Evolutionary conservation across 1,140 invertebrate species (phyloP), one percentile per base, ranked within the genome.

Genomic region (Cydia splendana): DNA sequence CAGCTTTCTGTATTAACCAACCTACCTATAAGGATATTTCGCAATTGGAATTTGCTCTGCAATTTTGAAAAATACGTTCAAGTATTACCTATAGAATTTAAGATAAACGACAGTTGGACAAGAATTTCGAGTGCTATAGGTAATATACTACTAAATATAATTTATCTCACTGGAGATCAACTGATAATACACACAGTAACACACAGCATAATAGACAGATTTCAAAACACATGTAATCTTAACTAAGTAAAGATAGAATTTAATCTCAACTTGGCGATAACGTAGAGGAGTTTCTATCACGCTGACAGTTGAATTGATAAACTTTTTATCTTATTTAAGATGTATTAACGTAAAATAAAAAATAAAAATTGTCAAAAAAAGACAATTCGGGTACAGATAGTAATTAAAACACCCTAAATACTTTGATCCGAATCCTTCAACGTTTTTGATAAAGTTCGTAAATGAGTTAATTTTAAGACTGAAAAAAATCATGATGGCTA

Each of bases 111-210:
- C 53, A 57, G 5, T 57, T 57, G 48, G 48, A 51, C 4, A 51
- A 13, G 15, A 57, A 57, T 5, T 15, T 15, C 10, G 45, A 48
- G 13, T 48, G 45, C 2, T 48, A 48, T 62, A 24, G 24, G 24
- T 24, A 48, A 42, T 7, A 13, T 18, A 57, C 53, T 9, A 9
- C n/a, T 15, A 2, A 45, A 13, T 53, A 57, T 18, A 57, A 1
- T 57, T 57, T 20, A 57, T 57, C n/a, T 57, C n/a, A 57, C 15
- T 57, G 53, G 15, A 53, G 51, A 53, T 53, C n/a, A n/a, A 62
- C n/a, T 24, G 20, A 62, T 62, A 62, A 62, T 53, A 15, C 6
- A 24, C 18, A 7, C 7, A 62, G 1, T 2, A 48, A 15, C 6
- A 24, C 18, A 7, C 7, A 62, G 1, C 7, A 48, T 12, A 18